phyloP scores from a whole-genome alignment of 23 tunicate genomes.

The Ascidia mentula region DNA sequence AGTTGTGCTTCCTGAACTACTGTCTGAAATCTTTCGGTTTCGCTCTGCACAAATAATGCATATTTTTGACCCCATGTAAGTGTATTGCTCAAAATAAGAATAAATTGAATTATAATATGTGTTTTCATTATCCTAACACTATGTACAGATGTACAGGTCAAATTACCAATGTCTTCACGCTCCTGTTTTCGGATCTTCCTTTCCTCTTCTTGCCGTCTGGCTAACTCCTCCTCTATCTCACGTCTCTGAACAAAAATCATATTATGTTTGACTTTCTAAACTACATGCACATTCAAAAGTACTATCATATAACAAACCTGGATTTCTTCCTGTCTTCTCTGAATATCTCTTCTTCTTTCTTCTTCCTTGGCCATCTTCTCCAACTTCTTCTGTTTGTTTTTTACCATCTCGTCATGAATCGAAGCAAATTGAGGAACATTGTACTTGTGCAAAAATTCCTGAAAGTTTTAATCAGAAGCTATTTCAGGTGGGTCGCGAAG shows the following conservation, averaged over 20 bases:
- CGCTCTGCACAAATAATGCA: conserved; percentile 3
- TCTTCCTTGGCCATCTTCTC: conserved; percentile 66
- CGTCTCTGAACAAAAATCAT: conserved; percentile 27
- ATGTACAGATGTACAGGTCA: too few relatives aligned
- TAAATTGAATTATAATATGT: too few relatives aligned
- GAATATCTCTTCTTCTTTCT: conserved; percentile 38
- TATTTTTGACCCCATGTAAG: too few relatives aligned
- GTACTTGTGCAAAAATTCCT: conserved; percentile 76
- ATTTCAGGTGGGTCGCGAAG: too few relatives aligned
- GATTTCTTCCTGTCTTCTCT: conserved; percentile 44
- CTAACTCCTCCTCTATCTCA: conserved; percentile 65
- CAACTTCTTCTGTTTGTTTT: conserved; percentile 50
- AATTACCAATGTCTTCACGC: conserved; percentile 39
- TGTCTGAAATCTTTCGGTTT: conserved; percentile 19
- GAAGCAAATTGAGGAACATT: conserved; percentile 57
- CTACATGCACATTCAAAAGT: not conserved
- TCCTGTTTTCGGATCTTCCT: conserved; percentile 39
- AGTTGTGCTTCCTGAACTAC: conserved; percentile 8
- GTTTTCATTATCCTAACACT: too few relatives aligned
- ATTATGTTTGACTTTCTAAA: not conserved
- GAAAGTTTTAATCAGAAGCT: not conserved
- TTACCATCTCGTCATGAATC: conserved; percentile 72
- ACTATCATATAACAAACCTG: conserved; percentile 23
- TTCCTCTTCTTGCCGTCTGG: conserved; percentile 64
- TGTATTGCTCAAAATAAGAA: too few relatives aligned